Base-by-base conservation (phyloP, 2,888 invertebrate genomes). In the Eudasyphora cyanicolor region DNA sequence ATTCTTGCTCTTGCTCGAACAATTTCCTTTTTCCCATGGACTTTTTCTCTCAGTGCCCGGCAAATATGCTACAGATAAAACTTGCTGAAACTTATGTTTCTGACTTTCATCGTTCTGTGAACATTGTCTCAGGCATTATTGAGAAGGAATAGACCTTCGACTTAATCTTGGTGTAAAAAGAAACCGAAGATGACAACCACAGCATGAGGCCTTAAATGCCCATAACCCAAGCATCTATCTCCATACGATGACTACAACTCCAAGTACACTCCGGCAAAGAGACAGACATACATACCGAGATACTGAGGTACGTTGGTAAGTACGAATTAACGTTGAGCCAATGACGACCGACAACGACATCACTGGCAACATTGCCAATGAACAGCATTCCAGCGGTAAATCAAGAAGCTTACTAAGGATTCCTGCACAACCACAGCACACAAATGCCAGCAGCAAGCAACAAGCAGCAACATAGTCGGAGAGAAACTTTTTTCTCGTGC, bases 361-460 rank as follows among this genome's bases (percentile, higher is more conserved):
- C 32, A 32, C n/a, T 60, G 57, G 81, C 84, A 78, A 81, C 35
- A 80, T 67, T 73, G 79, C 76, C 79, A 79, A 73, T 83, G 75
- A 83, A 84, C 84, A 84, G 62, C 84, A 84, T 84, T 84, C 84
- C 84, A 84, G 84, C 84, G 84, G 84, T 84, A 84, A 81, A 84
- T 84, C 81, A 84, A 84, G 84, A 81, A 84, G 84, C 73, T 84
- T 84, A 84, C 84, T 84, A 84, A 84, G 84, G 84, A 84, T 84
- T 84, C 84, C 81, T 75, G 73, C 71, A 73, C 79, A 82, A 79
- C 77, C 60, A 70, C 80, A 78, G n/a, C n/a, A n/a, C n/a, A 75
- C 45, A 75, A 71, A 54, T 64, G 70, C 77, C 77, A 78, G 69
- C 74, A 76, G 21, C 71, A 75, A 45, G 54, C 69, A 32, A 64